These are phyloP conservation scores for Vidua chalybeata DNA, from an alignment of 2,113 vertebrate species.

Conservation along the genomic window DNA sequence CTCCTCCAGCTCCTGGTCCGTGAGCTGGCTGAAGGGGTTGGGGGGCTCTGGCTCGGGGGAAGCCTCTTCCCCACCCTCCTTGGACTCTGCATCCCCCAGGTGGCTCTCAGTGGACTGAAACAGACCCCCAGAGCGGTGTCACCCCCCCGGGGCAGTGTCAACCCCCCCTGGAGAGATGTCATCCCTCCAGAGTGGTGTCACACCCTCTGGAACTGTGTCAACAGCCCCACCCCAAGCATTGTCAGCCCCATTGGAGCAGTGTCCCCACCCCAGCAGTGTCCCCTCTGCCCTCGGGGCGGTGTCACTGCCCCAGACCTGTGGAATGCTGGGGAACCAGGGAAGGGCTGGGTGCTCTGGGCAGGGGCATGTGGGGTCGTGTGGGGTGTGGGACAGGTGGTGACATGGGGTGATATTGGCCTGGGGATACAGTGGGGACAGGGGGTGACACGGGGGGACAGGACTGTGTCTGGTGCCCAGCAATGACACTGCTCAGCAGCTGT, in stretches of 20 bases:
- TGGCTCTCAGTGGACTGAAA: constrained; percentile 86
- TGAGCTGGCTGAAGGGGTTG: constrained; percentile 96
- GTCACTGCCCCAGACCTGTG: neutral
- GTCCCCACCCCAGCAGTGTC: neutral
- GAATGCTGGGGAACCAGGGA: neutral
- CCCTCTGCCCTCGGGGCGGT: neutral
- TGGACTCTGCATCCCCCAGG: constrained; percentile 58
- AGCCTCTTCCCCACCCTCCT: constrained; percentile 47
- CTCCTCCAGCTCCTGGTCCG: constrained; percentile 95
- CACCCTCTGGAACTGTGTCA: neutral
- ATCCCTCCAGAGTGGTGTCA: neutral
- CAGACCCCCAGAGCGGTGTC: neutral
- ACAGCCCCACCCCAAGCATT: neutral
- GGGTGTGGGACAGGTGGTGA: neutral
- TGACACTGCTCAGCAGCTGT: neutral
- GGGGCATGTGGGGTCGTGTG: too few relatives aligned
- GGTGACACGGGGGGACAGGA: neutral
- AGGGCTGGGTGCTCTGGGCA: too few relatives aligned
- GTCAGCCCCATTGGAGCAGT: neutral
- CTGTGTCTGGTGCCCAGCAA: neutral
- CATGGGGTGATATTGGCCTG: neutral
- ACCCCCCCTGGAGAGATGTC: too few relatives aligned
- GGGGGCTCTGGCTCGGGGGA: constrained; percentile 83
- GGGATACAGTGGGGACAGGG: neutral
- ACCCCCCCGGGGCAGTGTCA: neutral